These are phyloP conservation scores for Entelurus aequoreus DNA, from an alignment of 2,113 vertebrate species.

Conservation along the genomic window DNA sequence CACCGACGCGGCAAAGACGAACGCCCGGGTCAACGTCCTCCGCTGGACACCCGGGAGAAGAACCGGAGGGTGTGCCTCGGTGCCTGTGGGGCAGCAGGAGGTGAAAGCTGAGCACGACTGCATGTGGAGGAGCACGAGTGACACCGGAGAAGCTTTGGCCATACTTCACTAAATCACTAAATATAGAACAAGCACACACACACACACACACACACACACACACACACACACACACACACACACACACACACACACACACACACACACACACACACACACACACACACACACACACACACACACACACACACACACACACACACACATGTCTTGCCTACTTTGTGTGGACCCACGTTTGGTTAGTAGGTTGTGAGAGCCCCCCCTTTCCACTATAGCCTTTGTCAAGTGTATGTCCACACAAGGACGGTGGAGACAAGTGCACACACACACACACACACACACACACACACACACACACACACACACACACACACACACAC, in stretches of 20 bases:
- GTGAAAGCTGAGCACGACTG: too few species aligned
- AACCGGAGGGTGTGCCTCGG: background rate
- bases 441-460: background rate
- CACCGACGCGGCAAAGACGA: constrained; percentile 17
- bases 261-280: background rate
- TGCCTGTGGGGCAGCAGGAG: background rate
- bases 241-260: background rate
- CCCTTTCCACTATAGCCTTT: too few species aligned
- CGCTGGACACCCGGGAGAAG: too few species aligned
- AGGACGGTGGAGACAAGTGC: too few species aligned
- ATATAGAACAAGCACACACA: constrained; percentile 45
- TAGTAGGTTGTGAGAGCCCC: too few species aligned
- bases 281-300: constrained; percentile 4
- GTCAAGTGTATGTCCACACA: too few species aligned
- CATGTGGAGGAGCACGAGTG: constrained; percentile 9
- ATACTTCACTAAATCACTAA: constrained; percentile 37
- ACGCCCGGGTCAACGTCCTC: too few species aligned
- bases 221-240: too few species aligned
- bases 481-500: constrained; percentile 17
- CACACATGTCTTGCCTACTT: too few species aligned
- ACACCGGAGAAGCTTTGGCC: constrained; percentile 45
- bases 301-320: too few species aligned
- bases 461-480: constrained; percentile 10
- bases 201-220: constrained; percentile 7
- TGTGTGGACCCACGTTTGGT: too few species aligned